Conservation (phyloP, 1,140 invertebrate species). For the Tenebrio molitor region DNA sequence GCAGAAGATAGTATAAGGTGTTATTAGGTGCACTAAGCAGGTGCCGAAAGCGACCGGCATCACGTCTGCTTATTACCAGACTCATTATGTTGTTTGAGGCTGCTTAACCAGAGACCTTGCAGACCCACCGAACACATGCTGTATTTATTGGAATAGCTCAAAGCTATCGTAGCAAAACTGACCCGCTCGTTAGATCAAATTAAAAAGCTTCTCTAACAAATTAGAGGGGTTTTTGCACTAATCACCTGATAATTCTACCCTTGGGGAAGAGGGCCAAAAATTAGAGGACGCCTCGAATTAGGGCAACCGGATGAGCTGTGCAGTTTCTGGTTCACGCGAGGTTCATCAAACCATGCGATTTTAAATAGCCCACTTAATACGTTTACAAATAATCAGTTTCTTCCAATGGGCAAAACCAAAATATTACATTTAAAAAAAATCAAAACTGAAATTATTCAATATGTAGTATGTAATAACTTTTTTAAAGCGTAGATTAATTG, state of each 20-base stretch:
- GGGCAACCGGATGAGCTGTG: neutral
- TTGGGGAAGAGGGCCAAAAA: slow-evolving; percentile 3
- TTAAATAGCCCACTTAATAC: no score
- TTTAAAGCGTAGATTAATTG: no score
- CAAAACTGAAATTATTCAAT: no score
- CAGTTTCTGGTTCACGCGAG: no score
- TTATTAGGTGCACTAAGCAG: slow-evolving; percentile 66
- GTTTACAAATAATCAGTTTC: no score
- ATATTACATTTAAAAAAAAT: no score
- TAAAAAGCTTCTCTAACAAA: slow-evolving; percentile 21
- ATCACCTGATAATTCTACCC: slow-evolving; percentile 18
- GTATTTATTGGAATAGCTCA: slow-evolving; percentile 33
- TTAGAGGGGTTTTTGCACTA: slow-evolving; percentile 19
- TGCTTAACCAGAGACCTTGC: slow-evolving; percentile 52
- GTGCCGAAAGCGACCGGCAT: slow-evolving; percentile 64
- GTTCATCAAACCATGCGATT: no score
- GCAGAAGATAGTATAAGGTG: slow-evolving; percentile 59
- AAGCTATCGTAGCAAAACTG: slow-evolving; percentile 27
- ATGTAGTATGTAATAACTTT: no score
- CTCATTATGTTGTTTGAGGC: slow-evolving; percentile 65
- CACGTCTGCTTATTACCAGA: slow-evolving; percentile 63
- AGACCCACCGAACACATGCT: slow-evolving; percentile 35
- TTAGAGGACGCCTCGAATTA: neutral
- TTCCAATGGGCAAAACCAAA: no score
- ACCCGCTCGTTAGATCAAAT: slow-evolving; percentile 19